Base-by-base conservation (phyloP, 2,797 vertebrate species). In the Babyrousa celebensis region DNA sequence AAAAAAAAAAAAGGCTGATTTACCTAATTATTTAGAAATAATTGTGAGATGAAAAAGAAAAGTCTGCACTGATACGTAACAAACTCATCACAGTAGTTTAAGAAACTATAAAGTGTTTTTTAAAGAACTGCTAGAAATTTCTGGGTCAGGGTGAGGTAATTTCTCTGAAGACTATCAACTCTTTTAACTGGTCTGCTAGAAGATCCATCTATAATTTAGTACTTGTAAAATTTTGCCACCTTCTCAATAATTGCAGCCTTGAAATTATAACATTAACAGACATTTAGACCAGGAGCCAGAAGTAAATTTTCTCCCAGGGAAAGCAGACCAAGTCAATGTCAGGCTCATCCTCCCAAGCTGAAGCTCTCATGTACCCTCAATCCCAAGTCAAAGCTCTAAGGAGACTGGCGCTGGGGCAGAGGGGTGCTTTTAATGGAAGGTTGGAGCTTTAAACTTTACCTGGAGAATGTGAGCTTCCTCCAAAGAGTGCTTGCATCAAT, bases 81-180 rank as follows among this genome's bases (percentile, higher is more conserved):
- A 91, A 82, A 91, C 15, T 63, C 32, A 60, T 85, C 36, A 27
- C 29, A 52, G 77, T 90, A n/a, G 21, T 43, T 88, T 93, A 75
- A 4, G 18, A 65, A 93, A 95, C 25, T 68, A 48, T 40, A 60
- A 91, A 58, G 27, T 32, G 20, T 16, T 72, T 82, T 91, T 80
- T 21, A 71, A 78, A 91, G 36, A 95, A 72, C 1, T 93, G 77
- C 63, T 82, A 95, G 84, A 93, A 77, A 79, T 94, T 43, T 95
- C 77, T 94, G 82, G 90, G 92, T 67, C 48, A 83, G 27, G 74
- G 67, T 48, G 14, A 94, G 67, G 63, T 65, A 6, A 88, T 70
- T 96, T 96, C 74, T 96, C 65, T 84, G 56, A 58, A 78, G 25
- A 87, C 11, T 89, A 25, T 48, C 68, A 56, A 87, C 67, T 43